phyloP scores from a whole-genome alignment of 2,113 vertebrate genomes.

The Calypte anna region DNA sequence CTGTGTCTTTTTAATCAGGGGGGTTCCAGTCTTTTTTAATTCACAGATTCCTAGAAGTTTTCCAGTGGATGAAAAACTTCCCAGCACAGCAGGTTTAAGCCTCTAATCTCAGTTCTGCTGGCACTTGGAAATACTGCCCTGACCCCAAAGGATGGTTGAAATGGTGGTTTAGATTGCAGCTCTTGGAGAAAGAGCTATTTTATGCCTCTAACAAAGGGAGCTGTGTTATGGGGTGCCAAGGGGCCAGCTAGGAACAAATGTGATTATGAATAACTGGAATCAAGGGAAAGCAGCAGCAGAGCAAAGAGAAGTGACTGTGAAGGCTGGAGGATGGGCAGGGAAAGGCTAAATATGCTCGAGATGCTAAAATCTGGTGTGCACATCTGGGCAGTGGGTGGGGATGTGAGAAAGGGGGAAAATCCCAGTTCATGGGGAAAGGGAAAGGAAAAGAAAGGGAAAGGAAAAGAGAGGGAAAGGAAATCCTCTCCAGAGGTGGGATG shows the following conservation, averaged over 20 bases:
- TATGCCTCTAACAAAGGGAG: constrained; percentile 4
- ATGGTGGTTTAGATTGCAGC: background rate
- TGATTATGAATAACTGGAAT: background rate
- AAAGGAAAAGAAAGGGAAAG: too few relatives aligned
- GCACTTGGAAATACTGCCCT: constrained; percentile 14
- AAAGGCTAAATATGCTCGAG: background rate
- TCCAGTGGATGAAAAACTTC: background rate
- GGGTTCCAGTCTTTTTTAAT: background rate
- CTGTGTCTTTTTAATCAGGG: background rate
- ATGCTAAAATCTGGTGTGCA: background rate
- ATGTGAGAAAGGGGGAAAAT: background rate
- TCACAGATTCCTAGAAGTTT: background rate
- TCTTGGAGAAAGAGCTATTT: constrained; percentile 44
- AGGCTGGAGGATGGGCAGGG: background rate
- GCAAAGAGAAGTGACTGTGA: background rate
- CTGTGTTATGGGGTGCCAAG: background rate
- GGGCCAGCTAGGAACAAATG: background rate
- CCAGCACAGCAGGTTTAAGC: background rate
- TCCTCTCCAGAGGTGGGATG: background rate
- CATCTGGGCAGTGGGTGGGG: background rate
- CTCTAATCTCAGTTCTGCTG: background rate
- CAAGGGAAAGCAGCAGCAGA: background rate
- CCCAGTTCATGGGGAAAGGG: background rate
- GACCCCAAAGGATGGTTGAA: background rate
- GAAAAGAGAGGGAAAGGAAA: background rate